A percentile compares a stretch with the other conserved stretches of the same genome.
Conservation (phyloP, 1,140 invertebrate genomes). For the Catajapyx aquilonaris region DNA sequence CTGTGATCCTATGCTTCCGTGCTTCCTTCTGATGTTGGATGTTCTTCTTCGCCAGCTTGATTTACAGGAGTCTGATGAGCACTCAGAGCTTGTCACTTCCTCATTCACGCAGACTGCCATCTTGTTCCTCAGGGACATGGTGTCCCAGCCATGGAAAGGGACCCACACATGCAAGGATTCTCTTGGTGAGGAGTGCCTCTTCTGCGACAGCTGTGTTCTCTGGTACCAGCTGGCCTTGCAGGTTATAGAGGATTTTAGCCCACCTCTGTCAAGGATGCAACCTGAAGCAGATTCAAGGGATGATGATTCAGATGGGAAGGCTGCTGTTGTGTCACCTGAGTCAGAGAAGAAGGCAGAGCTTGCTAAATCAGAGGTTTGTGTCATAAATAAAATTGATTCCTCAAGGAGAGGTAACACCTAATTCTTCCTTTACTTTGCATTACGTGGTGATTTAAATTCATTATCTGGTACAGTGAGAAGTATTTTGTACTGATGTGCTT, state of each 20-base stretch:
- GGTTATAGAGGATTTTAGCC: conserved; percentile 55
- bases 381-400: no score
- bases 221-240: conserved; percentile 79
- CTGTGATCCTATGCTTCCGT: conserved; percentile 58
- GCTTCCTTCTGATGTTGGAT: conserved; percentile 92
- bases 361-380: not conserved
- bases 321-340: not conserved
- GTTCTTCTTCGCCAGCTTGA: conserved; percentile 76
- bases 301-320: conserved; percentile 12
- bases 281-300: no score
- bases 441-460: no score
- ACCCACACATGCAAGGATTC: conserved; percentile 41
- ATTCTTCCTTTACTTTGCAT: no score
- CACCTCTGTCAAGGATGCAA: no score
- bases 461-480: no score
- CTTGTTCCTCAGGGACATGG: conserved; percentile 57
- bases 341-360: not conserved
- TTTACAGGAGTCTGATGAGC: conserved; percentile 36
- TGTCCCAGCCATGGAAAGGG: conserved; percentile 50
- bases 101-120: conserved; percentile 52
- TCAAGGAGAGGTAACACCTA: no score
- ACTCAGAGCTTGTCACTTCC: no score
- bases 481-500: no score
- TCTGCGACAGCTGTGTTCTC: conserved; percentile 77
- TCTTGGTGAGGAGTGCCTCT: conserved; percentile 56